Evolutionary conservation across 2,113 vertebrate species (phyloP), one percentile per base, ranked within the genome.

Genomic region (Corvus cornix): DNA sequence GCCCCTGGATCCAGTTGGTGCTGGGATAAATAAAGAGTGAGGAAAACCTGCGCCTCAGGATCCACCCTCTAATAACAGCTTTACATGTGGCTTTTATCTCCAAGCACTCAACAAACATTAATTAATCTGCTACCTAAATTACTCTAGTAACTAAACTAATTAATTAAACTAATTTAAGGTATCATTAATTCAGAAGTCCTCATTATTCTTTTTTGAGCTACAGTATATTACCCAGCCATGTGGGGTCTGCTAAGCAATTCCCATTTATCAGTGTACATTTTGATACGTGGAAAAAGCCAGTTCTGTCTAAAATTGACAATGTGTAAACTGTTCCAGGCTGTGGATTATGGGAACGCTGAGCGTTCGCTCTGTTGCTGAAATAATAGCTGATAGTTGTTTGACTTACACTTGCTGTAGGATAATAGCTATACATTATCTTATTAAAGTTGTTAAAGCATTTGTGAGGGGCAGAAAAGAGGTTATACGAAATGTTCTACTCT

Each of bases 101-200:
- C 93, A 93, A 91, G 87, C 4, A 2, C 96, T 95, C 84, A 80
- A 93, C 83, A 96, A 97, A 96, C 89, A 97, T 96, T 96, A 97
- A 97, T 97, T 97, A 96, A 95, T 96, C 95, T 95, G 96, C 94
- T 97, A 97, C 96, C 96, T 95, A 96, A 97, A 97, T 97, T 94
- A 95, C 87, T 96, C 79, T 49, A 60, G 93, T 97, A 97, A 96
- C 97, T 94, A 97, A 96, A 93, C 95, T 97, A 97, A 97, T 97
- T 97, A 97, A 97, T 97, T 97, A 97, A 97, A 87, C 95, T 97
- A 96, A 97, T 97, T 97, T 97, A 96, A 97, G 89, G 95, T 97
- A 95, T 97, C 97, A 97, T 97, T 97, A 97, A 97, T 96, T 97
- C 97, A 97, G 87, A 93, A 96, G 96, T 95, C 94, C 84, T 95